Conservation (phyloP, 2,797 vertebrate species). For the Fundulus diaphanus region DNA sequence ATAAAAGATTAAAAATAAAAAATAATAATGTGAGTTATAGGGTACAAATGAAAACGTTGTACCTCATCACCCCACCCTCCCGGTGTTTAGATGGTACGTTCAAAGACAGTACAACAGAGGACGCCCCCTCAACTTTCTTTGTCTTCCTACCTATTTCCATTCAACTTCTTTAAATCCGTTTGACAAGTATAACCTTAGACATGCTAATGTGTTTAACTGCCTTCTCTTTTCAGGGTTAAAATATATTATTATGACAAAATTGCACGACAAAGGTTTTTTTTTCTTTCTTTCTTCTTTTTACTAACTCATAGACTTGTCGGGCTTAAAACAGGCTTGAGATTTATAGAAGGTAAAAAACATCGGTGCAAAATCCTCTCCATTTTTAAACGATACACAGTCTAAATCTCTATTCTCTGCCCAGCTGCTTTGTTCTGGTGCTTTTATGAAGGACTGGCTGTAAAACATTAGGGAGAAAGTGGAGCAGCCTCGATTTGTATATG, state of each 20-base stretch:
- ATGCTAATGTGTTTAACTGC: neutral
- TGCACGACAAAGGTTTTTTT: neutral
- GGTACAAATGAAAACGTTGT: neutral
- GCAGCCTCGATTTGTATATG: constrained; percentile 35
- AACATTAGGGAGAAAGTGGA: constrained; percentile 1
- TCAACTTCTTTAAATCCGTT: constrained; percentile 26
- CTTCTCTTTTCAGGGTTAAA: neutral
- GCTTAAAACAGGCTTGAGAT: neutral
- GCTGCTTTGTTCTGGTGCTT: constrained; percentile 17
- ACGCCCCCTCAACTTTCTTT: constrained; percentile 69
- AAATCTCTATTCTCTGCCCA: neutral
- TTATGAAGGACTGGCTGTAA: neutral
- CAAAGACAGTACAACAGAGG: constrained; percentile 39
- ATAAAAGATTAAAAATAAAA: no score
- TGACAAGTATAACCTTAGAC: constrained; percentile 3
- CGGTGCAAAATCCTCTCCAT: neutral
- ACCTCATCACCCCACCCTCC: neutral
- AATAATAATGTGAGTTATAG: neutral
- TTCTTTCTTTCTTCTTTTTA: no score
- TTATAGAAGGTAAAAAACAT: neutral
- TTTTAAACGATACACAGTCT: neutral
- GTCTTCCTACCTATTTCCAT: constrained; percentile 63
- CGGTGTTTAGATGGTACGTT: constrained; percentile 42
- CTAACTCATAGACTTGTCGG: neutral
- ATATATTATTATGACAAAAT: neutral